Evolutionary conservation across 2,888 invertebrate species (phyloP).

Genomic region (Erynnis tages): DNA sequence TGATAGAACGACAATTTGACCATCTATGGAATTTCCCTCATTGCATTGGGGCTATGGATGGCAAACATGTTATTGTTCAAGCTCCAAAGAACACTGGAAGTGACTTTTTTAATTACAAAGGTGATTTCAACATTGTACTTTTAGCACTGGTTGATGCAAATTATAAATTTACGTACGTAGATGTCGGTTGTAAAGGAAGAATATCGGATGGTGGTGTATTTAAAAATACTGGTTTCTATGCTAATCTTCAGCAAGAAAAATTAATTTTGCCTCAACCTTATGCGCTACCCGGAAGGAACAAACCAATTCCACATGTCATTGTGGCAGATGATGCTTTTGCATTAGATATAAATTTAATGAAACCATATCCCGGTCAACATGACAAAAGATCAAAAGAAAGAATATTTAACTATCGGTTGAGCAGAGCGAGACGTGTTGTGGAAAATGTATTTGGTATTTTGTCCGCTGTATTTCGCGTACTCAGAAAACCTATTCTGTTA

Average conservation of each 20-base stretch:
- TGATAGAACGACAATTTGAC: constrained; percentile 31
- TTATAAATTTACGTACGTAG: constrained; percentile 33
- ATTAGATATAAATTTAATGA: constrained; percentile 31
- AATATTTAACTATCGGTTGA: constrained; percentile 31
- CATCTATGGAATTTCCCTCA: constrained; percentile 31
- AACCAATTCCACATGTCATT: constrained; percentile 31
- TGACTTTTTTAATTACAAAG: constrained; percentile 33
- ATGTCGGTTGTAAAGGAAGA: constrained; percentile 34
- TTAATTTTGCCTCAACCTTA: constrained; percentile 30
- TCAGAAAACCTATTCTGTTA: constrained; percentile 24
- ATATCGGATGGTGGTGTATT: constrained; percentile 34
- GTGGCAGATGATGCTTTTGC: constrained; percentile 33
- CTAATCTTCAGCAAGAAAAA: constrained; percentile 31
- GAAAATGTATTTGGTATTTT: constrained; percentile 40
- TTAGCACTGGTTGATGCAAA: constrained; percentile 34
- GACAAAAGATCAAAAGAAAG: constrained; percentile 33
- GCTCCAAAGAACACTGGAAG: constrained; percentile 29
- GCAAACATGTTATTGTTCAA: constrained; percentile 32
- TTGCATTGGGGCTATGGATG: constrained; percentile 32
- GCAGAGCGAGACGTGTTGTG: constrained; percentile 37
- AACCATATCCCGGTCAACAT: constrained; percentile 33
- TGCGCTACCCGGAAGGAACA: constrained; percentile 28
- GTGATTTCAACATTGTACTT: constrained; percentile 32
- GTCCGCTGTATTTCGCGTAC: constrained; percentile 16
- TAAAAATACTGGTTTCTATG: constrained; percentile 35